Conservation (phyloP, 2,888 invertebrate species). For the Stegophylla sp. region DNA sequence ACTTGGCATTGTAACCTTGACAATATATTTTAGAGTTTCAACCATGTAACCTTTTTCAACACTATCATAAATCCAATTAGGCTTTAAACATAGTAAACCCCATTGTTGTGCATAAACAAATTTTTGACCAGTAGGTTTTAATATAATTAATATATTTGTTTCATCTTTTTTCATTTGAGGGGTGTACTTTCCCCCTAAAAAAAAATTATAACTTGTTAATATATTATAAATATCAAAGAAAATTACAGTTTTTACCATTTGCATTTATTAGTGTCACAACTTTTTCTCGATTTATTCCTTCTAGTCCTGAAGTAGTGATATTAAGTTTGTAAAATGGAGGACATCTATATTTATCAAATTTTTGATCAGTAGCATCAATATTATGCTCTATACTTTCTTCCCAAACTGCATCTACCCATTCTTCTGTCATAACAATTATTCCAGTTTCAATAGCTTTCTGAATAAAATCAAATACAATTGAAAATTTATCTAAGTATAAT, state of each 20-base stretch:
- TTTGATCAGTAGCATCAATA: conserved; percentile 69
- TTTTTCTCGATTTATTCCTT: conserved; percentile 71
- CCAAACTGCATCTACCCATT: conserved; percentile 87
- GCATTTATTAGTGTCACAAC: conserved; percentile 74
- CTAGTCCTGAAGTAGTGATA: conserved; percentile 79
- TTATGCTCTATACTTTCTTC: conserved; percentile 71
- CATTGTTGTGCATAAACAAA: conserved; percentile 71
- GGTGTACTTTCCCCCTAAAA: conserved; percentile 70
- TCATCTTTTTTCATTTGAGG: conserved; percentile 68
- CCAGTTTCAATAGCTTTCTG: conserved; percentile 75
- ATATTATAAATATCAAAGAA: no score
- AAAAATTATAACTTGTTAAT: conserved; percentile 5
- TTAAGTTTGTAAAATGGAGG: conserved; percentile 80
- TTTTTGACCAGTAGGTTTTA: conserved; percentile 74
- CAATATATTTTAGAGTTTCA: conserved; percentile 36
- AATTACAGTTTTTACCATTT: conserved; percentile 70
- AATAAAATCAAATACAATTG: background rate
- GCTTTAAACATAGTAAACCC: conserved; percentile 74
- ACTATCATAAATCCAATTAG: conserved; percentile 84
- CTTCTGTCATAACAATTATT: conserved; percentile 76
- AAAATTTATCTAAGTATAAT: background rate
- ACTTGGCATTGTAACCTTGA: conserved; percentile 42
- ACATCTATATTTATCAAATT: conserved; percentile 71
- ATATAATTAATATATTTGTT: conserved; percentile 68
- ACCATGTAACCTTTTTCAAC: conserved; percentile 71